A percentile compares a stretch with the other conserved stretches of the same genome.
Conservation (phyloP, 2,797 vertebrate genomes). For the Smutsia gigantea region DNA sequence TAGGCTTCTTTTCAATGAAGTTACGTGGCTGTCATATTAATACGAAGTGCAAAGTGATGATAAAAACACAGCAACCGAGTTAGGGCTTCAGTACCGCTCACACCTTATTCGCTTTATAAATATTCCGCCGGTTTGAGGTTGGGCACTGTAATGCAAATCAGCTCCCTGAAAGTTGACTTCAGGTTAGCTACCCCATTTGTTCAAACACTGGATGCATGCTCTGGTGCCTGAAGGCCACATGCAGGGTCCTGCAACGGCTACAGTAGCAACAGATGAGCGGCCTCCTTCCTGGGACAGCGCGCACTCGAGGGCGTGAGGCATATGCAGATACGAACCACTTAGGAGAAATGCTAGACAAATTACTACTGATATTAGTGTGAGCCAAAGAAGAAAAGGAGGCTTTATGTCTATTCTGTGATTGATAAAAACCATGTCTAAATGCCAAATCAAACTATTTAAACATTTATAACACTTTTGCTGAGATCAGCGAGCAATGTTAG, state of each 20-base stretch:
- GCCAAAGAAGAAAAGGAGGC: not conserved
- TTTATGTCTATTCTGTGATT: not conserved
- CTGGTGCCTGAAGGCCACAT: not conserved
- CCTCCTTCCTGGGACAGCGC: not conserved
- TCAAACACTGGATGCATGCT: not conserved
- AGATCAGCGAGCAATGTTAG: not conserved
- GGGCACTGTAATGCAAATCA: not conserved
- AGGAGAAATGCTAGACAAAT: not conserved
- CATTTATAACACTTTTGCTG: not conserved
- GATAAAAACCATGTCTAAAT: not conserved
- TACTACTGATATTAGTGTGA: not conserved
- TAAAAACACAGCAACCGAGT: not conserved
- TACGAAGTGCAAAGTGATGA: not conserved
- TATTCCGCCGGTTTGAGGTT: not conserved
- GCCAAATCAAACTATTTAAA: not conserved
- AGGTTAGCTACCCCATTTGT: not conserved
- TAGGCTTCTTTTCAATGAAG: not conserved
- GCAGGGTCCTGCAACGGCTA: no score
- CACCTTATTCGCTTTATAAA: not conserved
- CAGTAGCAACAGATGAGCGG: not conserved
- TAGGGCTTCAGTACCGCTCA: not conserved
- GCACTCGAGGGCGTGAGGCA: not conserved
- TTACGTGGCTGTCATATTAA: not conserved
- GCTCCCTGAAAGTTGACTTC: not conserved
- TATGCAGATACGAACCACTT: not conserved